Base-by-base conservation (phyloP, 2,888 invertebrate genomes). In the Mimumesa dahlbomi region DNA sequence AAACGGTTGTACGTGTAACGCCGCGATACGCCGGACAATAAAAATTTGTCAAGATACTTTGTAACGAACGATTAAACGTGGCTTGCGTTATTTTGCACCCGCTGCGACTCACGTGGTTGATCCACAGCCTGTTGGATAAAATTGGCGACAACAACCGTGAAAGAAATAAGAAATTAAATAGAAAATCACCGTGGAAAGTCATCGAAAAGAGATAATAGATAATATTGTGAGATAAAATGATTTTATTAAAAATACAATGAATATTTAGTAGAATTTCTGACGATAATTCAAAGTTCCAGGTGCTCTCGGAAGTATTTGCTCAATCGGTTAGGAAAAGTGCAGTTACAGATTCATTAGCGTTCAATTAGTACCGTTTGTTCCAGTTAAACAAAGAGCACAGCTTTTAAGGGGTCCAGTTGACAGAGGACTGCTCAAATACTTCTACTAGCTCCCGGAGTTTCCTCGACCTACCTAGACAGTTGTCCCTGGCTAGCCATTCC, bases 291-390 rank as follows among this genome's bases (percentile, higher is more conserved):
- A 49, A 31, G 21, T 6, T 38, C 22, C 66, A 52, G 66, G 36
- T 49, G 56, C 18, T 29, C 18, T 7, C n/a, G 9, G 16, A 19
- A 40, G 43, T 68, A 29, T 66, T 61, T 64, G 45, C 58, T 52
- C 19, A 18, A 45, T 1, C 16, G 22, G 4, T 31, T 14, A 34
- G 22, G 45, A 52, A 69, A 59, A 11, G 29, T 25, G 48, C 46
- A 40, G 71, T 64, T 74, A 81, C 62, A 73, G 69, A 82, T 89
- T 88, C 85, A 89, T 89, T 89, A 89, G 86, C 75, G 79, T 87
- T 88, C 88, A 89, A 89, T 89, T 89, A 88, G 88, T 84, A 78
- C 64, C 76, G 76, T 89, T 88, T 87, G 82, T 79, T 57, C 71
- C 65, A 66, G 79, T 82, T 83, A 85, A 86, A 89, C 77, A 83